phyloP scores from a whole-genome alignment of 2,888 invertebrate species.

The Luperina testacea region DNA sequence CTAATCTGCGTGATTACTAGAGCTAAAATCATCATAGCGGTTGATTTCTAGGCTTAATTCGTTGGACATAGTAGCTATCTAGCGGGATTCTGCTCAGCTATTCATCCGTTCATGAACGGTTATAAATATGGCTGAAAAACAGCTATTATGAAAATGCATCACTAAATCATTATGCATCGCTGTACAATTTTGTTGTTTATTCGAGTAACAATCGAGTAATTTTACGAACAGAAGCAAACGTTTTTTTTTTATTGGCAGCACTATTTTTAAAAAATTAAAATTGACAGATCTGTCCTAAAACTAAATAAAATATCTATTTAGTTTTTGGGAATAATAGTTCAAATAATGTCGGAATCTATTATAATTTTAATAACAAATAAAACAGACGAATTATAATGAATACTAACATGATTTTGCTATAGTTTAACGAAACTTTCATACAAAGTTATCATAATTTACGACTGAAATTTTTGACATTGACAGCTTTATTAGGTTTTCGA shows the following conservation, averaged over 20 bases:
- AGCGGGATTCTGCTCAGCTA: too few relatives aligned
- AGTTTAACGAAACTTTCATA: too few relatives aligned
- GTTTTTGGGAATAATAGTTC: background rate
- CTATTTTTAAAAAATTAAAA: background rate
- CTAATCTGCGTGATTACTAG: background rate
- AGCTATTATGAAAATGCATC: background rate
- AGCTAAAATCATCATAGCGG: background rate
- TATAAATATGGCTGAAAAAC: background rate
- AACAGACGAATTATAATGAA: fast-evolving
- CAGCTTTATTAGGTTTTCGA: conserved; percentile 19
- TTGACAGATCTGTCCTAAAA: conserved; percentile 28
- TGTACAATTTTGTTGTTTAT: background rate
- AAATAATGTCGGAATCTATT: background rate
- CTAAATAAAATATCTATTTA: background rate
- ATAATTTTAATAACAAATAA: background rate
- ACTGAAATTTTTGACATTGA: background rate
- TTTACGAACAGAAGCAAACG: background rate
- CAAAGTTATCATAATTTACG: background rate
- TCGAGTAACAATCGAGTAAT: background rate
- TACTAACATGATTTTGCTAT: background rate
- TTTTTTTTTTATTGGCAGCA: background rate
- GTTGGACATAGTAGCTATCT: background rate
- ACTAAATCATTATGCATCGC: background rate
- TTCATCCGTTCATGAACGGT: background rate
- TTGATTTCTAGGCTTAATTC: background rate